Percentiles rank a stretch among this genome's conserved stretches.
Conservation (phyloP, 2,888 invertebrate genomes). For the Drosophila macrospina region DNA sequence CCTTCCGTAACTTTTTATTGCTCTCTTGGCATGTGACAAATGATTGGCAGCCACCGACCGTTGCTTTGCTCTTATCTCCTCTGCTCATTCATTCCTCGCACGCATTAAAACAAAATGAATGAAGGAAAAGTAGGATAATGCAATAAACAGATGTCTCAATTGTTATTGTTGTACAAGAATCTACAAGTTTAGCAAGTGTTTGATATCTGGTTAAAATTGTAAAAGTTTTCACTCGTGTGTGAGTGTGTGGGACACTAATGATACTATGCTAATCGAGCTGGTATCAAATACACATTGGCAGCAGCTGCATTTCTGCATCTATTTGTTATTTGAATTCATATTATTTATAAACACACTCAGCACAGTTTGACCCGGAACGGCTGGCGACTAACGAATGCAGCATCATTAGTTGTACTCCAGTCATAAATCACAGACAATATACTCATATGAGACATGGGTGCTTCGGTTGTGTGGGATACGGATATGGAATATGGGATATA, state of each 20-base stretch:
- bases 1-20: slow-evolving; percentile 39
- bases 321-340: slow-evolving; percentile 6
- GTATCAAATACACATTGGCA: slow-evolving; percentile 30
- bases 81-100: neutral
- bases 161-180: slow-evolving; percentile 40
- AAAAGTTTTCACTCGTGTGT: slow-evolving; percentile 37
- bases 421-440: slow-evolving; percentile 68
- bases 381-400: slow-evolving; percentile 60
- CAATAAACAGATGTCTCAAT: slow-evolving; percentile 53
- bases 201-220: slow-evolving; percentile 43
- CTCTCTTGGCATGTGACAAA: slow-evolving; percentile 55
- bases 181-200: slow-evolving; percentile 24
- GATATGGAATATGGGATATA: no score
- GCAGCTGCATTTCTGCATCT: slow-evolving; percentile 51
- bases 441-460: slow-evolving; percentile 35
- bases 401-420: slow-evolving; percentile 70
- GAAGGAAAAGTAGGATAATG: slow-evolving; percentile 7
- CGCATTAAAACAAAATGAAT: neutral
- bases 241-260: slow-evolving; percentile 23
- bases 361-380: slow-evolving; percentile 26
- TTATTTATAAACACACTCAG: slow-evolving; percentile 19
- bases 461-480: slow-evolving; percentile 37
- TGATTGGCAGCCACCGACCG: slow-evolving; percentile 29
- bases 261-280: slow-evolving; percentile 38
- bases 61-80: neutral